Base-by-base conservation (phyloP, 2,113 vertebrate species). In the Prunella fulvescens region DNA sequence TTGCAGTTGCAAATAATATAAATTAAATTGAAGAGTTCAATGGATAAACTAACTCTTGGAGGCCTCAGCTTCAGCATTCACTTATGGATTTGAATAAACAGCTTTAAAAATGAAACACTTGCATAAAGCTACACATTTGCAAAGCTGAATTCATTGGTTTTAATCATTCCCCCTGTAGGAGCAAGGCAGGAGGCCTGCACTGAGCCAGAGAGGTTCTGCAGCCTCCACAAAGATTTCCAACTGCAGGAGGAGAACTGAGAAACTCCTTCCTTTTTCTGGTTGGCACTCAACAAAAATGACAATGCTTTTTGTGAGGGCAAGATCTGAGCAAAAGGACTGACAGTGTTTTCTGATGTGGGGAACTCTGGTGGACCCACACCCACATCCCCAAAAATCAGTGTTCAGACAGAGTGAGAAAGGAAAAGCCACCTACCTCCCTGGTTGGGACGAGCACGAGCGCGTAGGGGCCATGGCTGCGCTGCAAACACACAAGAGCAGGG, bases 361-460 rank as follows among this genome's bases (percentile, higher is more conserved):
- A 47, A 7, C 29, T 24, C 35, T 64, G 39, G 12, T 17, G 40
- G 47, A 62, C 9, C 9, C 39, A 42, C 26, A 50, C 1, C 50
- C 33, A 39, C 31, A 61, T 19, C 14, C 24, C 15, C 42, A 53
- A 77, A 88, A 51, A n/a, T 6, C 37, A 45, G 45, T 3, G 45
- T 19, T 45, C 16, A 31, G 45, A 35, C 2, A 48, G 35, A 6
- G 3, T 31, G 50, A 73, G 60, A 17, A 10, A 53, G 42, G 37
- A 69, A 15, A 15, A 61, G 10, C 7, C 44, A 88, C 98, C 91
- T 96, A 99, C 99, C 98, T 99, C 99, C 98, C 99, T 98, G 2
- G 99, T 99, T 8, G 99, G 99, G 58, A 99, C 99, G 7, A 99
- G 95, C 20, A 99, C 33, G 19, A 99, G 96, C 2, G 99, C 99